Conservation (phyloP, 2,797 vertebrate genomes). For the Sebastes nivosus region DNA sequence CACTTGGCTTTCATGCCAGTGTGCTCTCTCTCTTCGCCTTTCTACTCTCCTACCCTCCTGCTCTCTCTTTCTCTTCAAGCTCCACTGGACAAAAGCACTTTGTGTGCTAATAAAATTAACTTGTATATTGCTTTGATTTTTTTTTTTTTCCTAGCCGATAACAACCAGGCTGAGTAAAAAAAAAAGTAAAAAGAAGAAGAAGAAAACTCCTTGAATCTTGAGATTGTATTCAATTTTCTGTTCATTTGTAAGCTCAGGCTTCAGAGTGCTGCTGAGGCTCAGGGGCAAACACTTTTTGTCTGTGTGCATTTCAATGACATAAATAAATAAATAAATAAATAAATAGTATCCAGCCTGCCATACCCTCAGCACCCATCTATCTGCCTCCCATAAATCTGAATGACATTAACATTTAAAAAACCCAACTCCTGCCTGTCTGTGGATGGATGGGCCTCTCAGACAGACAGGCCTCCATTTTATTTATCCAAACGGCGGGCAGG, state of each 20-base stretch:
- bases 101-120: slow-evolving; percentile 70
- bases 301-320: slow-evolving; percentile 65
- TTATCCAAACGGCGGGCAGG: slow-evolving; percentile 32
- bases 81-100: slow-evolving; percentile 65
- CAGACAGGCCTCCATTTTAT: slow-evolving; percentile 65
- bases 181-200: background rate
- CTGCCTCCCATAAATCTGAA: slow-evolving; percentile 75
- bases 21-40: slow-evolving; percentile 39
- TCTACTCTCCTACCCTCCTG: slow-evolving; percentile 25
- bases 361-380: slow-evolving; percentile 58
- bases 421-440: slow-evolving; percentile 30
- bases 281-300: slow-evolving; percentile 49
- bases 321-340: background rate
- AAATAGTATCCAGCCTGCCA: slow-evolving; percentile 59
- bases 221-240: slow-evolving; percentile 31
- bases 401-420: slow-evolving; percentile 78
- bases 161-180: slow-evolving; percentile 13
- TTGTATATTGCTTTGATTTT: slow-evolving; percentile 42
- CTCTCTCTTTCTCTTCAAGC: slow-evolving; percentile 59
- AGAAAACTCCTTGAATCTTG: slow-evolving; percentile 5
- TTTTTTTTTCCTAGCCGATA: slow-evolving; percentile 6
- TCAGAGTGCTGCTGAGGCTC: slow-evolving; percentile 40
- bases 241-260: slow-evolving; percentile 28
- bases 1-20: slow-evolving; percentile 66
- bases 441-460: slow-evolving; percentile 36